These are phyloP conservation scores for Anguilla anguilla DNA, from an alignment of 2,797 vertebrate species.

Conservation along the genomic window DNA sequence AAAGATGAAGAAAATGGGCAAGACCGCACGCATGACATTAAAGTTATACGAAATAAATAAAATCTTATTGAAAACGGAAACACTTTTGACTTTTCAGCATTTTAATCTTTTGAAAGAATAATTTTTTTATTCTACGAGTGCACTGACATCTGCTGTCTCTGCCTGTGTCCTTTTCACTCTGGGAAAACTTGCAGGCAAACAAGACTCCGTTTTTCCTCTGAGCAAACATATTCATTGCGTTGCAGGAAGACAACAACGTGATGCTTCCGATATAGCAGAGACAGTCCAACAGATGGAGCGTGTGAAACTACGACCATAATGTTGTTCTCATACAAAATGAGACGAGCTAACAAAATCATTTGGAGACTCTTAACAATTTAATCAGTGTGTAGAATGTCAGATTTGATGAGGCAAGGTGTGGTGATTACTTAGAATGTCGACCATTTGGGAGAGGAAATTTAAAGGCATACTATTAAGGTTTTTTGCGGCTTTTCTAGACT, in stretches of 20 bases:
- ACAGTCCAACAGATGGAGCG: constrained; percentile 12
- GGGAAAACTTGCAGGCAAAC: background rate
- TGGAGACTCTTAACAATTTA: background rate
- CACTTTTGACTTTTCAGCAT: background rate
- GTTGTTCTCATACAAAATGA: constrained; percentile 14
- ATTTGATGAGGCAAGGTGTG: background rate
- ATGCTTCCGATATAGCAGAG: constrained; percentile 9
- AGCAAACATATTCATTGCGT: background rate
- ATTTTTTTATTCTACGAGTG: background rate
- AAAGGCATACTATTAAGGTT: no score
- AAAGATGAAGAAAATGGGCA: background rate
- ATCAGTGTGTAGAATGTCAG: background rate
- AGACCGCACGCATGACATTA: background rate
- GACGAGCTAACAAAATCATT: constrained; percentile 1
- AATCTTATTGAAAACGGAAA: background rate
- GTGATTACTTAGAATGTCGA: background rate
- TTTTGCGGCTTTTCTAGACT: no score
- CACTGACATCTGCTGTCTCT: background rate
- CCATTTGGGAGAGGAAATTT: background rate
- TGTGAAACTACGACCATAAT: constrained; percentile 7
- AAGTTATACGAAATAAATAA: no score
- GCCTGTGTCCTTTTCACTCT: background rate
- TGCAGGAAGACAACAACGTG: background rate
- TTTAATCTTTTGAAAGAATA: background rate
- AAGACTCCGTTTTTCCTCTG: background rate